These are phyloP conservation scores for Formica aserva DNA, from an alignment of 2,888 invertebrate species.

Conservation along the genomic window DNA sequence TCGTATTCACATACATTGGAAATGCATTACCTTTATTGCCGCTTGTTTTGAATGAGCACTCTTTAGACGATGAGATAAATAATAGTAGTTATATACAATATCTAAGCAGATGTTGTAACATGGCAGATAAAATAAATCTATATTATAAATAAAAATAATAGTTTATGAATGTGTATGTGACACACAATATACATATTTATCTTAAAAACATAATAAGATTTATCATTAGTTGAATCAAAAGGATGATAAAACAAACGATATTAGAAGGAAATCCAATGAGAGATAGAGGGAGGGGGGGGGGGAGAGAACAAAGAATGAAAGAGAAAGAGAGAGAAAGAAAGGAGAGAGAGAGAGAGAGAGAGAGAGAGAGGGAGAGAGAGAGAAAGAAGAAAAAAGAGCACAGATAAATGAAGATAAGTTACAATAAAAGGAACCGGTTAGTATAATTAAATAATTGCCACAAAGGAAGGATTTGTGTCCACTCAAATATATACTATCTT, in stretches of 20 bases:
- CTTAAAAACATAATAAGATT: neutral
- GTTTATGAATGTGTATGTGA: neutral
- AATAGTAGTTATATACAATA: neutral
- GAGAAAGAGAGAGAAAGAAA: neutral
- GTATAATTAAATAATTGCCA: conserved; percentile 31
- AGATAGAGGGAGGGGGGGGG: neutral
- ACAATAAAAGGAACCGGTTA: neutral
- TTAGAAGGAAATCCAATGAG: neutral
- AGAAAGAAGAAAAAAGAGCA: neutral
- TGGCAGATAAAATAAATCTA: neutral
- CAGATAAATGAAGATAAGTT: conserved; percentile 8
- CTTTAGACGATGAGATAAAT: conserved; percentile 6
- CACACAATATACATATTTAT: neutral
- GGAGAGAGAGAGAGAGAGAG: neutral
- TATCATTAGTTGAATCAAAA: neutral
- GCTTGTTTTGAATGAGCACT: neutral
- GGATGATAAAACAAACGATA: neutral
- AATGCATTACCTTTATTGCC: neutral
- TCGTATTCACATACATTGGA: neutral
- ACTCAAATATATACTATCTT: conserved; percentile 29
- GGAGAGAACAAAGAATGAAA: neutral
- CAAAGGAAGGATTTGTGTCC: neutral
- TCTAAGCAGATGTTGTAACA: neutral
- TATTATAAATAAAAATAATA: neutral
- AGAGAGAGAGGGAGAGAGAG: no score